phyloP scores from a whole-genome alignment of 2,888 invertebrate genomes.

The Eupithecia tripunctaria region DNA sequence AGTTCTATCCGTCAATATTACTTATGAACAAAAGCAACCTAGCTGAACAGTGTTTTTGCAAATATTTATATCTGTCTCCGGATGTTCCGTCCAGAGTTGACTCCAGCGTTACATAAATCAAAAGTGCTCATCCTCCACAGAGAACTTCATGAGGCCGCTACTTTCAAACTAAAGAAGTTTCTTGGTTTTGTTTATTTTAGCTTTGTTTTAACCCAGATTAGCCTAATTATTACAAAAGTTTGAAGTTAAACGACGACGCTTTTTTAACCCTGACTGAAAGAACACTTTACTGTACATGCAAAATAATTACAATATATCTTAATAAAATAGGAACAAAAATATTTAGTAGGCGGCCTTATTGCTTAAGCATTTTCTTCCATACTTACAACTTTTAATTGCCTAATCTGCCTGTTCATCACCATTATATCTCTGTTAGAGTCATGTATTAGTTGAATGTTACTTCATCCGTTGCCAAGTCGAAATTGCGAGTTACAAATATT shows the following conservation, averaged over 20 bases:
- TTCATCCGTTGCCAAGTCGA: not conserved
- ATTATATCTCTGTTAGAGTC: too few species aligned
- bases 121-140: not conserved
- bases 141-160: not conserved
- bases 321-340: not conserved
- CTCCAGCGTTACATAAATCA: slow-evolving; percentile 8
- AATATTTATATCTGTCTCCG: not conserved
- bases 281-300: not conserved
- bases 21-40: not conserved
- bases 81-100: not conserved
- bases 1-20: not conserved
- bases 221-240: not conserved
- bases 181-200: not conserved
- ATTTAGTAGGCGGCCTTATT: too few species aligned
- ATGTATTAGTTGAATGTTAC: too few species aligned
- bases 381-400: too few species aligned
- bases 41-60: not conserved
- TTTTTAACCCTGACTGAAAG: not conserved
- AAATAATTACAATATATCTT: not conserved
- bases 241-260: not conserved
- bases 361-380: too few species aligned
- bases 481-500: not conserved
- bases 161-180: not conserved
- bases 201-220: not conserved
- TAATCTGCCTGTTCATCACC: not conserved